Base-by-base conservation (phyloP, 1,140 invertebrate species). In the Portunus trituberculatus region DNA sequence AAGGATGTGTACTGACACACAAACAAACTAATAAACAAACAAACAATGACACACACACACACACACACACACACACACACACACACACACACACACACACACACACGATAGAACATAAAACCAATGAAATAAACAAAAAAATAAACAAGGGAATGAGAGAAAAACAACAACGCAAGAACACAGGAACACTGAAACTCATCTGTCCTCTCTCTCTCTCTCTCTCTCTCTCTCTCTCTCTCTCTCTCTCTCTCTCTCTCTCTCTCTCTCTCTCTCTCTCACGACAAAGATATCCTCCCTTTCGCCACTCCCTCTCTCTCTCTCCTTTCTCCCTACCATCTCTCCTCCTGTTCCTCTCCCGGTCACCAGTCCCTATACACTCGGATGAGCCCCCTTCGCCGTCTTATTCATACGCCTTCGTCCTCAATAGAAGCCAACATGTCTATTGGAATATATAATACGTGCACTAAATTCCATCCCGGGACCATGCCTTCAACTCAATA, bases 371-470 rank as follows among this genome's bases (percentile, higher is more conserved):
- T 59, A 59, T 59, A 59, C 52, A 59, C 52, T 20, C 52, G 52
- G 52, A 59, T 59, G 52, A 59, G 52, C 52, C 86, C 31, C 31
- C 45, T 88, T 46, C 89, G 4, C 89, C 89, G 45, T 52, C 89
- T 91, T 91, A 91, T 91, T 46, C 89, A 46, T 48, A 91, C 89
- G 89, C 46, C 89, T 48, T 10, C 89, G 28, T 91, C 32, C 32
- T 91, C 89, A 91, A 91, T 91, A 52, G 45, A 46, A 91, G 89
- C 32, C 31, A 91, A 91, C 89, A 91, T 45, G 89, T 91, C 89
- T 48, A 48, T 39, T 91, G 31, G 89, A 91, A 91, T 91, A 46
- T 91, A 91, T 91, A 91, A 91, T 48, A 91, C 89, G 7, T 7
- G 89, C 89, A 91, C 89, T 91, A 91, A 46, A 91, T 91, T 91